Conservation (phyloP, 2,113 vertebrate species). For the Orthonyx spaldingii region DNA sequence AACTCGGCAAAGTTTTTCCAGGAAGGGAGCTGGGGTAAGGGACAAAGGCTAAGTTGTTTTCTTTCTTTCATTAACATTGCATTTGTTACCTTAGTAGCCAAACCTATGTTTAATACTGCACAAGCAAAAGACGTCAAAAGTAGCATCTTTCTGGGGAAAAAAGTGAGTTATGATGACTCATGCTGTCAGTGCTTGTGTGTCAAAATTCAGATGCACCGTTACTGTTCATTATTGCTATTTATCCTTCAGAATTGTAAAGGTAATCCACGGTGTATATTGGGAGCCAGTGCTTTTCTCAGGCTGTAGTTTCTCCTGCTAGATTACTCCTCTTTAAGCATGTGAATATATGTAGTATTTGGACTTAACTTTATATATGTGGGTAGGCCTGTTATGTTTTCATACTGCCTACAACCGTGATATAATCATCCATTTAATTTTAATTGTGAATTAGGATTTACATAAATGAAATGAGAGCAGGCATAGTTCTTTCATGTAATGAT, state of each 20-base stretch:
- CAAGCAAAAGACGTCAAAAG: neutral
- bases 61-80: neutral
- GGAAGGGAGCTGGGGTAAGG: neutral
- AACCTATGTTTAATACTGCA: neutral
- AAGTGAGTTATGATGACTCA: slow-evolving; percentile 14
- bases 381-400: neutral
- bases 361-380: neutral
- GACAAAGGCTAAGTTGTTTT: neutral
- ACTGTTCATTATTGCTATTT: neutral
- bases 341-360: neutral
- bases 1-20: neutral
- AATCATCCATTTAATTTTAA: neutral
- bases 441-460: neutral
- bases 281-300: neutral
- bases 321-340: neutral
- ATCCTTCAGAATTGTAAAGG: neutral
- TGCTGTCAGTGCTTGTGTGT: neutral
- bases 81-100: neutral
- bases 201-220: neutral
- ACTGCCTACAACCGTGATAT: neutral
- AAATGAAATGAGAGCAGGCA: neutral
- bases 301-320: neutral
- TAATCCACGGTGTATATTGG: accelerated
- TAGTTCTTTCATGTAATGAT: neutral
- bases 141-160: neutral